These are phyloP conservation scores for Acanthurus tractus DNA, from an alignment of 2,797 vertebrate genomes.

Conservation along the genomic window DNA sequence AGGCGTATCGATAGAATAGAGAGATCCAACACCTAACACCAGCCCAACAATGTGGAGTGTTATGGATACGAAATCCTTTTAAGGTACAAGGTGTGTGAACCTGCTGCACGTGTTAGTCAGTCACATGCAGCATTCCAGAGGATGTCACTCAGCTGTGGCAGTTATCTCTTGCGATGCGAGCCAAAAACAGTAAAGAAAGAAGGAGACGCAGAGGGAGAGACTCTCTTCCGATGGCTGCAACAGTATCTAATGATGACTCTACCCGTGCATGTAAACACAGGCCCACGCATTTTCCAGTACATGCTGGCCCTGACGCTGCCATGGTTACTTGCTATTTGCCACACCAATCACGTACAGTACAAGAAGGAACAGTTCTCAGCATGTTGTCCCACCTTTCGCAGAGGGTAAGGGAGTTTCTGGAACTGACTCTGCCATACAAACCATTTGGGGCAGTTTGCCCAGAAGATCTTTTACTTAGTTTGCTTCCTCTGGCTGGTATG, in stretches of 20 bases:
- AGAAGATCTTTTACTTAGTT: slow-evolving; percentile 20
- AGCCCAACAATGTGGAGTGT: not conserved
- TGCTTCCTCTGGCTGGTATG: slow-evolving; percentile 54
- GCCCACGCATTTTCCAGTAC: slow-evolving; percentile 2
- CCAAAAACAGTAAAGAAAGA: slow-evolving; percentile 10
- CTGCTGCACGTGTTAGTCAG: not conserved
- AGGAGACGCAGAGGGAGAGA: slow-evolving; percentile 16
- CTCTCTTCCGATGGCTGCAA: not conserved
- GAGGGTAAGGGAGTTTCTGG: slow-evolving; percentile 20
- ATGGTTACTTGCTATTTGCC: slow-evolving; percentile 49
- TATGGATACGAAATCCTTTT: slow-evolving; percentile 22
- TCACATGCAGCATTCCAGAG: not conserved
- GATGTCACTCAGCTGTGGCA: not conserved
- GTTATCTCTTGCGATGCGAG: not conserved
- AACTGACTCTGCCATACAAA: slow-evolving; percentile 2
- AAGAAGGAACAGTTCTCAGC: slow-evolving; percentile 30
- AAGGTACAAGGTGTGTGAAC: slow-evolving; percentile 6
- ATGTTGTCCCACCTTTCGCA: not conserved
- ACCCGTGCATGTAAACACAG: slow-evolving; percentile 56
- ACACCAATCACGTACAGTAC: slow-evolving; percentile 7
- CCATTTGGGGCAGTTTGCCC: not conserved
- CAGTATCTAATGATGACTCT: slow-evolving; percentile 41
- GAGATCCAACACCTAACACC: not conserved
- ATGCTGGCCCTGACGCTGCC: slow-evolving; percentile 11
- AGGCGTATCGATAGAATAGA: not conserved